Percentiles rank a stretch among this genome's conserved stretches.
phyloP scores from a whole-genome alignment of 2,113 vertebrate genomes.

The Calcarius ornatus region DNA sequence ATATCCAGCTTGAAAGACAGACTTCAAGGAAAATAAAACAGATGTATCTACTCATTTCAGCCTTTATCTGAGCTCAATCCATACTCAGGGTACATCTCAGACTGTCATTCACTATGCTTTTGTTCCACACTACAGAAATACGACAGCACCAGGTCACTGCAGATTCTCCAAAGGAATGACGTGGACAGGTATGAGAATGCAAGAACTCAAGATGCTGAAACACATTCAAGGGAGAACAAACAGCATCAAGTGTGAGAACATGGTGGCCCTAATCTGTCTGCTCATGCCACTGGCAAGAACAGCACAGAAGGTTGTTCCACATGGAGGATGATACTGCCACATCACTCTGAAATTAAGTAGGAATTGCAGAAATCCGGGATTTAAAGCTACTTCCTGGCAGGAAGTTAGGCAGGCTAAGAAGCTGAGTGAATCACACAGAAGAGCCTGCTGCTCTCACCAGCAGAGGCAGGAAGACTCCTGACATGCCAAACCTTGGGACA shows the following conservation, averaged over 20 bases:
- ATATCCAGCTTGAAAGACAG: neutral
- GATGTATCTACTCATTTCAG: neutral
- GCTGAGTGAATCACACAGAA: neutral
- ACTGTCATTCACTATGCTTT: neutral
- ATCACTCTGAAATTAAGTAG: neutral
- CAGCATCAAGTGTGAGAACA: neutral
- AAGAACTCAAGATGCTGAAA: neutral
- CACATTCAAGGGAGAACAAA: neutral
- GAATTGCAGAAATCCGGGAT: neutral
- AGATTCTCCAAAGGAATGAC: neutral
- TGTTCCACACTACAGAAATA: neutral
- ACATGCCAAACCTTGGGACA: neutral
- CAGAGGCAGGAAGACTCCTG: neutral
- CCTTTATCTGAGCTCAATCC: neutral
- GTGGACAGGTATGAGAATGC: neutral
- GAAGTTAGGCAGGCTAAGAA: neutral
- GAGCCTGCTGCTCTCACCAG: neutral
- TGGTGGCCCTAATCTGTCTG: neutral
- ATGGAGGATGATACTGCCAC: neutral
- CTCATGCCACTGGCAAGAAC: neutral
- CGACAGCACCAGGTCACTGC: neutral
- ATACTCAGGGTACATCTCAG: neutral
- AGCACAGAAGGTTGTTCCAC: neutral
- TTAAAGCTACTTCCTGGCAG: constrained; percentile 10
- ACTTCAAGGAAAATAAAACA: neutral